Base-by-base conservation (phyloP, 1,140 invertebrate species). In the Lordiphosa stackelbergi region DNA sequence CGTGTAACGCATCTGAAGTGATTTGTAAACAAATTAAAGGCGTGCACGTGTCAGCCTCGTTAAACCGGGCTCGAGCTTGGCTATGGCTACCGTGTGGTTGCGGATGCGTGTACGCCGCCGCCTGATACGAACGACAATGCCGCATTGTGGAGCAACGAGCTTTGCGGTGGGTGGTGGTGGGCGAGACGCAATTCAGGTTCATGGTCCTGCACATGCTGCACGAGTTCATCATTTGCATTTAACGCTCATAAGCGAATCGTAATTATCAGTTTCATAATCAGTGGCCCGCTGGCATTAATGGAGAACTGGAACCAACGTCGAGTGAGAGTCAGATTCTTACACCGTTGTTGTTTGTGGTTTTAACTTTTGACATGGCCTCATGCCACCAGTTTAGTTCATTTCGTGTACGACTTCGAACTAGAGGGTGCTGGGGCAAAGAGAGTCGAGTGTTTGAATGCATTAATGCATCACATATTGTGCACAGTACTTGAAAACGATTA, bases 1-100 rank as follows among this genome's bases (percentile, higher is more conserved):
- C 81, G 75, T 81, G 77, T 85, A 85, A 74, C 66, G 69, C 66
- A 85, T 85, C 75, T 85, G 73, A 85, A 85, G 81, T 85, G 83
- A 85, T 85, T 85, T 85, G 83, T 85, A 85, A 85, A 85, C 83
- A 85, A 81, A 85, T 85, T 85, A 85, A 85, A 81, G 81, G 75
- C 81, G 64, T 81, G 75, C 83, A 85, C 83, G 83, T 85, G 83
- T 72, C 73, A 62, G 28, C 54, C 64, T 81, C 69, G 74, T 77
- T 85, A 79, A 70, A 64, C 56, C 53, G 53, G 56, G 19, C 45
- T 47, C 12, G 36, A 34, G 35, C 34, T 38, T 38, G 13, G 10
- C 7, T 8, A 35, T 34, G 41, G 43, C 36, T 41, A 45, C 36
- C 19, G 37, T 47, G 31, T 51, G 43, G 31, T 49, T 69, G 48